Conservation (phyloP, 2,888 invertebrate genomes). For the Drosophila falleni region DNA sequence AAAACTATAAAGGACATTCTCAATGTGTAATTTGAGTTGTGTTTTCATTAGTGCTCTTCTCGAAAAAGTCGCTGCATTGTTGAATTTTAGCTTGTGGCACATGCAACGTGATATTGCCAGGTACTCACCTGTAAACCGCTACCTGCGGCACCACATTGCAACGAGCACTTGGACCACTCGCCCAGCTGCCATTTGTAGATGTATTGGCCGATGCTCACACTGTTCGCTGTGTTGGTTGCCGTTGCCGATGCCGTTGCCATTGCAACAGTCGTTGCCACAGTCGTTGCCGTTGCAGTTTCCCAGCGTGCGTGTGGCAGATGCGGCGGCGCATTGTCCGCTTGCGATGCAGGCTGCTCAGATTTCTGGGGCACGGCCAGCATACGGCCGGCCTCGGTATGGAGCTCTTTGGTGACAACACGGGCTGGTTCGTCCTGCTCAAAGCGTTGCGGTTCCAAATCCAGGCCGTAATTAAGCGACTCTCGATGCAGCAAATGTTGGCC, state of each 20-base stretch:
- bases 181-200: constrained; percentile 93
- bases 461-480: constrained; percentile 85
- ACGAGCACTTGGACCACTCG: constrained; percentile 95
- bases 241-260: constrained; percentile 30
- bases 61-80: not conserved
- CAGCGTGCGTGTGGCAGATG: constrained; percentile 81
- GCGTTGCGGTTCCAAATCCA: constrained; percentile 83
- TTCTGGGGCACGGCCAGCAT: constrained; percentile 24
- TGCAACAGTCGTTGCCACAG: constrained; percentile 36
- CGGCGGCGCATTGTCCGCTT: constrained; percentile 49
- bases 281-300: constrained; percentile 63
- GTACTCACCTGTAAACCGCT: constrained; percentile 83
- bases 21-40: not conserved
- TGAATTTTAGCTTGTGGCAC: not conserved
- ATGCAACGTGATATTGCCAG: not conserved
- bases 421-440: constrained; percentile 83
- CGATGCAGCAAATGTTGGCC: constrained; percentile 89
- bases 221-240: not conserved
- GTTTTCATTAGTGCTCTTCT: not conserved
- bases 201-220: constrained; percentile 84
- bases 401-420: constrained; percentile 57
- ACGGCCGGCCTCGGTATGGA: constrained; percentile 56
- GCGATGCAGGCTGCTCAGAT: not conserved
- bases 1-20: not conserved
- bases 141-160: constrained; percentile 92